phyloP scores from a whole-genome alignment of 2,888 invertebrate species.

The Ennomos erosarius region DNA sequence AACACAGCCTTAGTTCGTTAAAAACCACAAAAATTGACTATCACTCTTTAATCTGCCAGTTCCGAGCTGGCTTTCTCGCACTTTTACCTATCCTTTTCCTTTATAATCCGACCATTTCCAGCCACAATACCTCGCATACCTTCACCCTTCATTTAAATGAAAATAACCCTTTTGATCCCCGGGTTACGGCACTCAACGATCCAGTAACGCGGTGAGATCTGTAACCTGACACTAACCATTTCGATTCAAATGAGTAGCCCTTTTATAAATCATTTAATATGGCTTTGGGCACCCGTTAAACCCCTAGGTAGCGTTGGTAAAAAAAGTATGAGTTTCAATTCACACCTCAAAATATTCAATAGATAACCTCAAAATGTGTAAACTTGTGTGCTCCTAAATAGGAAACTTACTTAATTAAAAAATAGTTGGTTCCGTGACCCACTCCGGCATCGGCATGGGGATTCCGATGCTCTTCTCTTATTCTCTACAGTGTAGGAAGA shows the following conservation, averaged over 20 bases:
- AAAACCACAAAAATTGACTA: too few species aligned
- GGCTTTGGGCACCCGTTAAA: constrained; percentile 65
- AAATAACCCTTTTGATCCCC: constrained; percentile 39
- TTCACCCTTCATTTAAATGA: constrained; percentile 42
- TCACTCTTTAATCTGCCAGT: too few species aligned
- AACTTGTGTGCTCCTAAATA: too few species aligned
- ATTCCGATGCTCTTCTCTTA: too few species aligned
- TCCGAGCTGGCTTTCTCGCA: too few species aligned
- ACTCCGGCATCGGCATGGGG: too few species aligned
- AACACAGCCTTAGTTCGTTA: too few species aligned
- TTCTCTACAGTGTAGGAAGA: too few species aligned
- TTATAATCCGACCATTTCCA: constrained; percentile 13
- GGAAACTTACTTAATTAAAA: too few species aligned
- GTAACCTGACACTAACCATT: constrained; percentile 74
- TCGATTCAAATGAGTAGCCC: constrained; percentile 77
- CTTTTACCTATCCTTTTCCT: constrained; percentile 3
- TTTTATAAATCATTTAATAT: constrained; percentile 78
- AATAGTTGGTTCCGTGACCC: too few species aligned
- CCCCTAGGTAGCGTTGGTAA: constrained; percentile 55
- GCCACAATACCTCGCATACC: constrained; percentile 8
- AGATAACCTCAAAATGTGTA: too few species aligned
- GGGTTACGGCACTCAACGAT: constrained; percentile 32
- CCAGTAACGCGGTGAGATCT: constrained; percentile 36
- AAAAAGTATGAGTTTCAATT: constrained; percentile 18
- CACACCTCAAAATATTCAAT: too few species aligned